These are phyloP conservation scores for Cataglyphis rosenhaueri DNA, from an alignment of 2,888 invertebrate genomes.

Conservation along the genomic window DNA sequence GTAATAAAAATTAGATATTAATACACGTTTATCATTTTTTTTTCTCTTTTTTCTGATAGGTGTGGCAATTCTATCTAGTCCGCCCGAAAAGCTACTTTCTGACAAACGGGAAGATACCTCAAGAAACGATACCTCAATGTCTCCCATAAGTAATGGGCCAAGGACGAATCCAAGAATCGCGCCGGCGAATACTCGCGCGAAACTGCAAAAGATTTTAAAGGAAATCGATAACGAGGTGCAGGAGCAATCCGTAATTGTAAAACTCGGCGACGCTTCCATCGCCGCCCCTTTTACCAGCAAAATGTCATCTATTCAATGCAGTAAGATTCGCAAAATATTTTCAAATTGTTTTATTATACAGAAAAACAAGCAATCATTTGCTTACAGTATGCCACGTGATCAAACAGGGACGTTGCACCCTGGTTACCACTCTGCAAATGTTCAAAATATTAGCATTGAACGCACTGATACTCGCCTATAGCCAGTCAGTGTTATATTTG, in stretches of 20 bases:
- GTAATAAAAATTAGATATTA: not conserved
- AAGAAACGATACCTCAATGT: slow-evolving; percentile 67
- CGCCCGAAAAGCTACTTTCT: slow-evolving; percentile 83
- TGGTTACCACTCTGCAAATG: slow-evolving; percentile 99
- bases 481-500: slow-evolving; percentile 98
- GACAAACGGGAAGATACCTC: slow-evolving; percentile 69
- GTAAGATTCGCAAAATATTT: slow-evolving; percentile 87
- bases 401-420: slow-evolving; percentile 99
- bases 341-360: not conserved
- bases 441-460: slow-evolving; percentile 99
- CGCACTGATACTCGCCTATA: slow-evolving; percentile 98
- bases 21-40: not conserved
- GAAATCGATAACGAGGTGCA: slow-evolving; percentile 96
- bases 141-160: slow-evolving; percentile 75
- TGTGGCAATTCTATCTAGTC: slow-evolving; percentile 95
- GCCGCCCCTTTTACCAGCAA: slow-evolving; percentile 99
- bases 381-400: slow-evolving; percentile 98
- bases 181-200: slow-evolving; percentile 83
- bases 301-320: slow-evolving; percentile 97
- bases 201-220: slow-evolving; percentile 91
- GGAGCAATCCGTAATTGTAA: slow-evolving; percentile 95
- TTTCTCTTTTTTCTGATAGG: slow-evolving; percentile 86
- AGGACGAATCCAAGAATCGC: slow-evolving; percentile 66
- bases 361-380: not conserved
- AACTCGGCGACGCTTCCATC: slow-evolving; percentile 99